Conservation (phyloP, 2,888 invertebrate species). For the Geotrupes spiniger region DNA sequence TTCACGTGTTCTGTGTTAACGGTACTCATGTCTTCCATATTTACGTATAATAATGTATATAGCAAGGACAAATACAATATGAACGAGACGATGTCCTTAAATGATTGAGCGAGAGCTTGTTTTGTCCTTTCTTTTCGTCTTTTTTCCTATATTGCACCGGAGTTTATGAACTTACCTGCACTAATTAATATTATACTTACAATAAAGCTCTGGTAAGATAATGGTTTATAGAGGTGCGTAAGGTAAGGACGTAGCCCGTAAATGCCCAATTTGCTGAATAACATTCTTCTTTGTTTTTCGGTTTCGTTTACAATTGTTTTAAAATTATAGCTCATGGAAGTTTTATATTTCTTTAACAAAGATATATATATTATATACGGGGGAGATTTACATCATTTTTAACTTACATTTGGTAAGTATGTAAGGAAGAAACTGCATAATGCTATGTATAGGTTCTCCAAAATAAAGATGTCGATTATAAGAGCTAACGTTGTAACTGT, state of each 20-base stretch:
- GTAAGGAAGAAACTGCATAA: not conserved
- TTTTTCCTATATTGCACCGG: slow-evolving; percentile 15
- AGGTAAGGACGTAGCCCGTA: slow-evolving; percentile 21
- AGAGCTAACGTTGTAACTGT: slow-evolving; percentile 21
- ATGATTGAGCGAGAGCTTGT: slow-evolving; percentile 11
- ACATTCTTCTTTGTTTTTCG: slow-evolving; percentile 23
- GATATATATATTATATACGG: too few species aligned
- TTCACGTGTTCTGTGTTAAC: slow-evolving; percentile 12
- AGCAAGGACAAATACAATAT: slow-evolving; percentile 21
- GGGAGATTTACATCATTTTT: too few species aligned
- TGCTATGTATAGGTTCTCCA: slow-evolving; percentile 25
- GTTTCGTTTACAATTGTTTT: slow-evolving; percentile 21
- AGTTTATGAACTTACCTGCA: not conserved
- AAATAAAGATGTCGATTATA: slow-evolving; percentile 22
- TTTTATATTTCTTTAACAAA: too few species aligned
- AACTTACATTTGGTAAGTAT: slow-evolving; percentile 2
- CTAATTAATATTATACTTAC: slow-evolving; percentile 1
- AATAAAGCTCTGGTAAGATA: slow-evolving; percentile 6
- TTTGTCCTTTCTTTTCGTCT: slow-evolving; percentile 10
- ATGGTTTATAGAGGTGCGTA: slow-evolving; percentile 19
- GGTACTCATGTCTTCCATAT: slow-evolving; percentile 11
- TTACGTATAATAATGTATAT: slow-evolving; percentile 21
- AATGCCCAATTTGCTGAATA: slow-evolving; percentile 22
- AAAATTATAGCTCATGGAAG: slow-evolving; percentile 11
- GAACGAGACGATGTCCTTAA: slow-evolving; percentile 25